Percentiles rank a stretch among this genome's conserved stretches.
Evolutionary conservation across 2,888 invertebrate genomes (phyloP).

Genomic region (Serripes groenlandicus): DNA sequence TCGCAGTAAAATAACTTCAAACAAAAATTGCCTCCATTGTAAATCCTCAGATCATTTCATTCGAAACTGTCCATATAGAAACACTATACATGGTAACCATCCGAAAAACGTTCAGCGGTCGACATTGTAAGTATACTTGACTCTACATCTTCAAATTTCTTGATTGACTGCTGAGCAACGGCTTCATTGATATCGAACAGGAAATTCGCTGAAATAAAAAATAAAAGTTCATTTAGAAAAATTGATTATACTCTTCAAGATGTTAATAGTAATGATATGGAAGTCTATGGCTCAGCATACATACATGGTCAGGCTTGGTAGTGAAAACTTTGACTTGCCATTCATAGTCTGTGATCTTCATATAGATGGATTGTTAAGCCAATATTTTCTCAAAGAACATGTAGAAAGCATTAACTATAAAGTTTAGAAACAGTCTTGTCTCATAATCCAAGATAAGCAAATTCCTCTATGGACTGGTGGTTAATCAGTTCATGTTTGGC

Average conservation of each 20-base stretch:
- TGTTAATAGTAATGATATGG: slow-evolving; percentile 7
- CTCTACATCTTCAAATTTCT: background rate
- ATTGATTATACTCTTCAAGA: background rate
- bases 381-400: slow-evolving; percentile 23
- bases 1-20: background rate
- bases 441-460: slow-evolving; percentile 2
- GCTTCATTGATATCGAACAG: slow-evolving; percentile 14
- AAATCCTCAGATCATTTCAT: slow-evolving; percentile 30
- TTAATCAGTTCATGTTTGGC: slow-evolving; percentile 5
- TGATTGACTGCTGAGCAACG: slow-evolving; percentile 24
- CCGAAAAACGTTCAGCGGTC: slow-evolving; percentile 25
- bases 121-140: slow-evolving; percentile 29
- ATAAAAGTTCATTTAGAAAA: background rate
- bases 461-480: slow-evolving; percentile 23
- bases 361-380: slow-evolving; percentile 22
- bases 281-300: background rate
- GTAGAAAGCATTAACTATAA: slow-evolving; percentile 32
- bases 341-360: slow-evolving; percentile 27
- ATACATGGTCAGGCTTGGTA: background rate
- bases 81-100: too few relatives aligned
- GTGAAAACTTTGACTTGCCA: slow-evolving; percentile 2
- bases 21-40: slow-evolving; percentile 23
- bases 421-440: slow-evolving; percentile 25
- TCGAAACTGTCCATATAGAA: slow-evolving; percentile 23
- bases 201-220: background rate